These are phyloP conservation scores for Lithosia quadra DNA, from an alignment of 2,888 invertebrate species.

Conservation along the genomic window DNA sequence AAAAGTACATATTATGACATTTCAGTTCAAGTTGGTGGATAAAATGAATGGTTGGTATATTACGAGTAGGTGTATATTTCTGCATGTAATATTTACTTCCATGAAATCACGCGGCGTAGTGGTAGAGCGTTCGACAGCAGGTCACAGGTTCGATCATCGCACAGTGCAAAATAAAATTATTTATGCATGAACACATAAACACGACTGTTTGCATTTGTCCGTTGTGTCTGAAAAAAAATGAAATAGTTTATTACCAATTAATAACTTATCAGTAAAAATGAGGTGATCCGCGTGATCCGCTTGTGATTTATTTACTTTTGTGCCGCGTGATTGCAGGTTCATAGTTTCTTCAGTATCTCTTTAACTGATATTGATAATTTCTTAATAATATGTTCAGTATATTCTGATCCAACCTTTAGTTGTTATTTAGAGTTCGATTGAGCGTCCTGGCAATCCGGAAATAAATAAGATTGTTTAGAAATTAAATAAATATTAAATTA, in stretches of 20 bases:
- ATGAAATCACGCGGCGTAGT: background rate
- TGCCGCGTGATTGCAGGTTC: constrained; percentile 54
- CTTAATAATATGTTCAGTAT: constrained; percentile 51
- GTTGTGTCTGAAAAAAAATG: background rate
- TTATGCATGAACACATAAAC: background rate
- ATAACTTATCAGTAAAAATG: constrained; percentile 10
- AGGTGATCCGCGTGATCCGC: constrained; percentile 38
- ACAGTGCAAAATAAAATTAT: background rate
- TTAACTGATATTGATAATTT: constrained; percentile 55
- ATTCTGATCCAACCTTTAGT: constrained; percentile 68
- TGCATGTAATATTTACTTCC: no score
- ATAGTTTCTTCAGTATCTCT: constrained; percentile 46
- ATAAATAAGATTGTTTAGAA: constrained; percentile 23
- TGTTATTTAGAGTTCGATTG: constrained; percentile 70
- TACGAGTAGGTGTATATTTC: no score
- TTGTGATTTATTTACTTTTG: constrained; percentile 46
- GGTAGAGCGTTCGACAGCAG: no score
- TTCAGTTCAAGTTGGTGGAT: no score
- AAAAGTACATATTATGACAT: no score
- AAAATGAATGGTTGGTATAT: no score
- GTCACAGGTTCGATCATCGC: background rate
- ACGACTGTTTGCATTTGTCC: no score
- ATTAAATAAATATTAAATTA: constrained; percentile 10
- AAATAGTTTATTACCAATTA: background rate
- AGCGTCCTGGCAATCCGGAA: constrained; percentile 57